A percentile compares a stretch with the other conserved stretches of the same genome.
phyloP scores from a whole-genome alignment of 1,140 invertebrate genomes.

The Hirudo medicinalis region DNA sequence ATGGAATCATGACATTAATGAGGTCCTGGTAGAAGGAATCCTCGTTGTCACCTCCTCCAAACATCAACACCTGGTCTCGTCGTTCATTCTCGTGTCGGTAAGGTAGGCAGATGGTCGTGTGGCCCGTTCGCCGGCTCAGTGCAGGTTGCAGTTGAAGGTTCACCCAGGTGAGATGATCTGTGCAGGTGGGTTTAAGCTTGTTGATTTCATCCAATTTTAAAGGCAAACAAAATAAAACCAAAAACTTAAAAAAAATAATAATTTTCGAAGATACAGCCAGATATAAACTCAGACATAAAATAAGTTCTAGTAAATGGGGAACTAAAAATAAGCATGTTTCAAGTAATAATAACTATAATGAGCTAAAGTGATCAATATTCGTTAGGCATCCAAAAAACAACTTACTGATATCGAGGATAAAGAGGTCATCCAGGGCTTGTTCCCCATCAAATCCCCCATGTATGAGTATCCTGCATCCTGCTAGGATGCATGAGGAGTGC shows the following conservation, averaged over 20 bases:
- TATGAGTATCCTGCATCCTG: slow-evolving; percentile 32
- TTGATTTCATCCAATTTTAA: too few relatives aligned
- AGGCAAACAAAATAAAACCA: too few relatives aligned
- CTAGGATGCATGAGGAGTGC: slow-evolving; percentile 35
- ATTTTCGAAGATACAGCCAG: too few relatives aligned
- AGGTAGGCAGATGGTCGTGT: slow-evolving; percentile 32
- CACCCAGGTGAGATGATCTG: background rate
- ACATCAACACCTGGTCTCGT: slow-evolving; percentile 35
- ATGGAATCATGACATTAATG: slow-evolving; percentile 31
- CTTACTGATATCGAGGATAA: slow-evolving; percentile 35
- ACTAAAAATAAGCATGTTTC: too few relatives aligned
- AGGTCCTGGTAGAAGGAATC: slow-evolving; percentile 35
- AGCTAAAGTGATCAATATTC: too few relatives aligned
- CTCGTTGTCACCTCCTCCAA: slow-evolving; percentile 40
- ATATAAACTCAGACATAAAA: too few relatives aligned
- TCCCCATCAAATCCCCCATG: slow-evolving; percentile 39
- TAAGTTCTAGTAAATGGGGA: too few relatives aligned
- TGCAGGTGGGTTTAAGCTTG: background rate
- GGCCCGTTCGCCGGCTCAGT: slow-evolving; percentile 22
- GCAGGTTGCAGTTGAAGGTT: background rate
- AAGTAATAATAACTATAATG: too few relatives aligned
- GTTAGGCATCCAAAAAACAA: background rate
- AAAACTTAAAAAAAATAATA: too few relatives aligned
- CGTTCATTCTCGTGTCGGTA: slow-evolving; percentile 34
- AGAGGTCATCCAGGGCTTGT: slow-evolving; percentile 33